Evolutionary conservation across 2,888 invertebrate genomes (phyloP).

Genomic region (Clitarchus hookeri): DNA sequence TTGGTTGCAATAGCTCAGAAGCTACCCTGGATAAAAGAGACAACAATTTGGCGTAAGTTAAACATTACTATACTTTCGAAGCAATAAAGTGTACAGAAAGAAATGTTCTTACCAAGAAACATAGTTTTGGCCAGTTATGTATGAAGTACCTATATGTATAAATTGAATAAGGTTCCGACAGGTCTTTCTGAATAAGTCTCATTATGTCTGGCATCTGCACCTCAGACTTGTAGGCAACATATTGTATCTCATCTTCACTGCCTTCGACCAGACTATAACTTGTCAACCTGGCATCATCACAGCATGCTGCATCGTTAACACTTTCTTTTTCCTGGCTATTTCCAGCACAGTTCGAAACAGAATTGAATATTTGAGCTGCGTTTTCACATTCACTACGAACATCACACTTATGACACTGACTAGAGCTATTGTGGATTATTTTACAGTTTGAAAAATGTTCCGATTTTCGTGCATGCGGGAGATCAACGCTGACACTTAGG

Average conservation of each 20-base stretch:
- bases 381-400: slow-evolving; percentile 34
- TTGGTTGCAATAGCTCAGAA: too few species aligned
- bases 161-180: slow-evolving; percentile 99
- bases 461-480: slow-evolving; percentile 34
- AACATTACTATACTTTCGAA: background rate
- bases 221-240: slow-evolving; percentile 89
- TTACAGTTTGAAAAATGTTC: slow-evolving; percentile 36
- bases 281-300: slow-evolving; percentile 31
- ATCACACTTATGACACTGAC: slow-evolving; percentile 43
- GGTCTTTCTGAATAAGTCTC: slow-evolving; percentile 97
- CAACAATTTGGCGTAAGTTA: background rate
- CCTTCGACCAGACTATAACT: slow-evolving; percentile 21
- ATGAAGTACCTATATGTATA: slow-evolving; percentile 99
- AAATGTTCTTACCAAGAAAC: slow-evolving; percentile 78
- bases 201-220: slow-evolving; percentile 98
- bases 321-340: slow-evolving; percentile 26
- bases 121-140: slow-evolving; percentile 99
- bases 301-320: slow-evolving; percentile 31
- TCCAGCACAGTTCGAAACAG: slow-evolving; percentile 33
- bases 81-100: background rate
- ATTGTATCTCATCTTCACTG: slow-evolving; percentile 55
- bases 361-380: slow-evolving; percentile 24
- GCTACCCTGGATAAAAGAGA: too few species aligned
- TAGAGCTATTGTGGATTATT: slow-evolving; percentile 32
- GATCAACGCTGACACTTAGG: slow-evolving; percentile 39